These are phyloP conservation scores for Zaprionus lineosus DNA, from an alignment of 2,888 invertebrate genomes.

Conservation along the genomic window DNA sequence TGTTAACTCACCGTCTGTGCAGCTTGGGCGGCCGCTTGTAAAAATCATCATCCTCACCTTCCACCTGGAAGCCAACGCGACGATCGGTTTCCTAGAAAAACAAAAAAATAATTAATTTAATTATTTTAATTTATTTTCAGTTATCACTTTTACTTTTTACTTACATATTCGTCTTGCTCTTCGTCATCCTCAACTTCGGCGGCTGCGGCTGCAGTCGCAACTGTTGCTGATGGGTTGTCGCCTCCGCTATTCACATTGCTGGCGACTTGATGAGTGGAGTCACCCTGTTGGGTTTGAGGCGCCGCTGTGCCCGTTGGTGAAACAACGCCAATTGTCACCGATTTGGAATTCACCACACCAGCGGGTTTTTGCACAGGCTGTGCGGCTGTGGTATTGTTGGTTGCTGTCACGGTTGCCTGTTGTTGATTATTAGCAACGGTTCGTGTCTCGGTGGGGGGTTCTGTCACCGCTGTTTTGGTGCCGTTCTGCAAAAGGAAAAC, in stretches of 20 bases:
- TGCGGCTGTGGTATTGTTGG: slow-evolving; percentile 24
- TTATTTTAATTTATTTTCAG: neutral
- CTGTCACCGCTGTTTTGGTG: slow-evolving; percentile 59
- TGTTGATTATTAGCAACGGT: slow-evolving; percentile 56
- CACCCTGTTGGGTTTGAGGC: slow-evolving; percentile 63
- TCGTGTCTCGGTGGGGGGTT: slow-evolving; percentile 55
- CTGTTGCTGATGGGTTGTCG: slow-evolving; percentile 31
- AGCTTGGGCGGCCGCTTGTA: slow-evolving; percentile 82
- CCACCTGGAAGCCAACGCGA: slow-evolving; percentile 87
- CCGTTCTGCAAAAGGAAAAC: slow-evolving; percentile 60
- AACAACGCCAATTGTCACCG: slow-evolving; percentile 22
- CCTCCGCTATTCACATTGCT: no score
- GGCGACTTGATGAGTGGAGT: slow-evolving; percentile 14
- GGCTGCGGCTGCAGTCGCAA: slow-evolving; percentile 17
- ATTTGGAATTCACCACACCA: slow-evolving; percentile 55
- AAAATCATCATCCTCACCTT: slow-evolving; percentile 82
- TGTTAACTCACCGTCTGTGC: slow-evolving; percentile 81
- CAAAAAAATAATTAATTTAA: neutral
- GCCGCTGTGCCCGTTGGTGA: slow-evolving; percentile 60
- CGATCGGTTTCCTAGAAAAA: slow-evolving; percentile 83
- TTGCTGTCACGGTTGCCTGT: slow-evolving; percentile 48
- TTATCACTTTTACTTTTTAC: slow-evolving; percentile 54
- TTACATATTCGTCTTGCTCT: slow-evolving; percentile 87
- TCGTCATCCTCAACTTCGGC: slow-evolving; percentile 85
- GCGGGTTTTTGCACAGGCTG: slow-evolving; percentile 62